Percentiles rank a stretch among this genome's conserved stretches.
Conservation (phyloP, 2,113 vertebrate genomes). For the Cygnus buccinator region DNA sequence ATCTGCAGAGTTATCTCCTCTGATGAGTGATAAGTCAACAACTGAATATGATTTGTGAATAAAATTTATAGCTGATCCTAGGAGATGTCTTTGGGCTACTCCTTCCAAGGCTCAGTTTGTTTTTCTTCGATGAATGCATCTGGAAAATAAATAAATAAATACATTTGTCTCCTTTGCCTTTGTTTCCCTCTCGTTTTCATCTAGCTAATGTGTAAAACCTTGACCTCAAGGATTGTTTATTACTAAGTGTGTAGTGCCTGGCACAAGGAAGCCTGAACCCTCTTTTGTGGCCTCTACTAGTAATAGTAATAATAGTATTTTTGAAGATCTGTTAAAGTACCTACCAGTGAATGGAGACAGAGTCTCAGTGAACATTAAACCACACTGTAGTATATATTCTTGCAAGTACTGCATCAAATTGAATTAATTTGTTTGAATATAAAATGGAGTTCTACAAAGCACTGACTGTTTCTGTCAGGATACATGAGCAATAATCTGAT, state of each 20-base stretch:
- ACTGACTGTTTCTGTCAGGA: neutral
- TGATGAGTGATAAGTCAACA: neutral
- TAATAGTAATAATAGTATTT: neutral
- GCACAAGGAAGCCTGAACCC: neutral
- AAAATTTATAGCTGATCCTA: neutral
- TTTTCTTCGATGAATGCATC: neutral
- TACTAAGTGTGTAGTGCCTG: neutral
- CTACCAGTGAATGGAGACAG: neutral
- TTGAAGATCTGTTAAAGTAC: neutral
- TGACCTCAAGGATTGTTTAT: neutral
- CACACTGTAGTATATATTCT: neutral
- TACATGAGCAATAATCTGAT: neutral
- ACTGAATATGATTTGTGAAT: neutral
- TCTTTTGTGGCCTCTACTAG: neutral
- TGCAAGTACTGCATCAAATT: neutral
- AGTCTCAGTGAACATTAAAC: neutral
- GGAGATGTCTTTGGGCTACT: neutral
- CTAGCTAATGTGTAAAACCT: neutral
- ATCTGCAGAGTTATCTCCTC: neutral
- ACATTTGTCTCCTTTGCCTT: neutral
- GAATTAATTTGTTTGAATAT: neutral
- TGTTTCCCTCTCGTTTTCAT: neutral
- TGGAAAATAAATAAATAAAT: neutral
- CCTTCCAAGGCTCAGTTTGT: neutral
- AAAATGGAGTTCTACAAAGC: neutral